These are phyloP conservation scores for Pseudocheirus occidentalis DNA, from an alignment of 2,797 vertebrate genomes.

Conservation along the genomic window DNA sequence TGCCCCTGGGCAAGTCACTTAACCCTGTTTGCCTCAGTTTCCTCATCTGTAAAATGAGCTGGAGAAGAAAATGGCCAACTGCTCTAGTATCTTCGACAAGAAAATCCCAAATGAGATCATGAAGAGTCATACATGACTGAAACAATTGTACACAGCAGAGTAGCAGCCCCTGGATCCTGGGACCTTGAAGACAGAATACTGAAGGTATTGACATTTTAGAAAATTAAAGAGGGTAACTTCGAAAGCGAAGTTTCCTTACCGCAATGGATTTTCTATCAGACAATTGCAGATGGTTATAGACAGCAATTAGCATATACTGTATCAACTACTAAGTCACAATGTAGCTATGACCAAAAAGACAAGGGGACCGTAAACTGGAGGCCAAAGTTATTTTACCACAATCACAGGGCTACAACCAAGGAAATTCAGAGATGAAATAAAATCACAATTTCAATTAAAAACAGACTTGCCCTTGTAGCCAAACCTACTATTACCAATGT, in stretches of 20 bases:
- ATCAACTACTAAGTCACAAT: slow-evolving; percentile 21
- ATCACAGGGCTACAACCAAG: slow-evolving; percentile 19
- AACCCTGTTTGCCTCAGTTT: background rate
- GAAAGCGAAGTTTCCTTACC: slow-evolving; percentile 39
- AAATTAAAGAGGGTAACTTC: slow-evolving; percentile 48
- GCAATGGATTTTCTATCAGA: slow-evolving; percentile 47
- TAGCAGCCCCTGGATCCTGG: background rate
- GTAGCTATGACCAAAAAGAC: slow-evolving; percentile 19
- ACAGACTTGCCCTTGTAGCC: slow-evolving; percentile 17
- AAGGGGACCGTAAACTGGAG: slow-evolving; percentile 21
- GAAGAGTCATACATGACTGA: background rate
- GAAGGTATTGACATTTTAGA: slow-evolving; percentile 33
- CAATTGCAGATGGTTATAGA: background rate
- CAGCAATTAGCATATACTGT: slow-evolving; percentile 42
- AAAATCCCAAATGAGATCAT: background rate
- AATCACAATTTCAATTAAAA: slow-evolving; percentile 48
- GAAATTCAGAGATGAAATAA: slow-evolving; percentile 21
- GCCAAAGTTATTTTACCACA: background rate
- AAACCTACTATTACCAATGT: slow-evolving; percentile 37
- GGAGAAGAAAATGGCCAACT: background rate
- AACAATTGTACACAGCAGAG: background rate
- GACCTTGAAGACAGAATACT: slow-evolving; percentile 18
- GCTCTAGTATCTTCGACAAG: background rate
- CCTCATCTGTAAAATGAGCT: background rate
- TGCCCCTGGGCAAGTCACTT: background rate